Conservation (phyloP, 2,113 vertebrate genomes). For the Ammospiza nelsoni region DNA sequence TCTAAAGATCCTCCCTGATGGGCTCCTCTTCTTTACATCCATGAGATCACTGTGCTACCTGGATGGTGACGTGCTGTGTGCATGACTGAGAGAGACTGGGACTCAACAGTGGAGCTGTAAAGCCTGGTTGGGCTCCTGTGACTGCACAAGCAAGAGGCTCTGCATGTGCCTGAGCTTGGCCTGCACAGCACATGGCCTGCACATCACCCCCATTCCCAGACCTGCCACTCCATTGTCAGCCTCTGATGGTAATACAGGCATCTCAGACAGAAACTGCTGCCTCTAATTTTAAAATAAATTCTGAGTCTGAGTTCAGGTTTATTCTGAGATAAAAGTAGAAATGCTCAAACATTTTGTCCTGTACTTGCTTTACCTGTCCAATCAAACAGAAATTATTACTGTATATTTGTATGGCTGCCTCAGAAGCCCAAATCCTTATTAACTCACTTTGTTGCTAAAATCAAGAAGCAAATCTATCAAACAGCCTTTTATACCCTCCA, state of each 20-base stretch:
- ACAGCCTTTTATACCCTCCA: not conserved
- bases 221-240: rapidly evolving
- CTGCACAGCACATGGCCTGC: not conserved
- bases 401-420: not conserved
- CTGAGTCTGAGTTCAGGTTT: not conserved
- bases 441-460: not conserved
- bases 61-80: not conserved
- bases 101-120: not conserved
- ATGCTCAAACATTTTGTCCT: not conserved
- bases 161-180: not conserved
- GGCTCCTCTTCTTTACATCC: not conserved
- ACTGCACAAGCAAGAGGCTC: not conserved
- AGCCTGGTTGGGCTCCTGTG: not conserved
- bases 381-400: not conserved
- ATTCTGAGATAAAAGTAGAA: not conserved
- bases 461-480: not conserved
- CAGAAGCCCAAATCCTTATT: not conserved
- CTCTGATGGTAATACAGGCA: not conserved
- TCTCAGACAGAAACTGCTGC: not conserved
- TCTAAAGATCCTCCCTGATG: not conserved
- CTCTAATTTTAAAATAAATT: not conserved
- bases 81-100: not conserved
- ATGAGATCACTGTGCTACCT: not conserved
- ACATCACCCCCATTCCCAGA: not conserved
- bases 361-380: not conserved